Base-by-base conservation (phyloP, 64 coral and sea anemone species). In the Catalaphyllia jardinei region DNA sequence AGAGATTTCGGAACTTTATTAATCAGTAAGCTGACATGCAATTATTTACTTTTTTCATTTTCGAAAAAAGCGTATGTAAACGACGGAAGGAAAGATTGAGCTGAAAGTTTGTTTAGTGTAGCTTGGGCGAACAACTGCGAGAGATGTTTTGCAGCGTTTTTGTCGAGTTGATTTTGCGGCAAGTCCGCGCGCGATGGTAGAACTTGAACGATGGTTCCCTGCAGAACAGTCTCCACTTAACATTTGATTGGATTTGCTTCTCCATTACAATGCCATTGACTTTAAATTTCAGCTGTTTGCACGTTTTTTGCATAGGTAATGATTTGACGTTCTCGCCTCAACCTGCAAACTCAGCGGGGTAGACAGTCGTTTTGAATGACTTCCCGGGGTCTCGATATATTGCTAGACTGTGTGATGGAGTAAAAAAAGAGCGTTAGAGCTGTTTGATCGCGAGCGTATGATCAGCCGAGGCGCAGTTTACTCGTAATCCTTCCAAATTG, bases 231-330 rank as follows among this genome's bases (percentile, higher is more conserved):
- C 20, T 50, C 62, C 38, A 19, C 29, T 19, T 85, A 39, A 14
- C 24, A 12, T 71, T 46, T 67, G 81, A 85, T 85, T 71, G 20
- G 17, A 8, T 29, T 20, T 1, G 24, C 6, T 17, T 71, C 29
- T 71, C 64, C 35, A 63, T 39, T n/a, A 79, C 77, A 60, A 79
- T 79, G 27, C 51, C 25, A 59, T 60, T 79, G 51, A 60, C 29
- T 30, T 60, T 42, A n/a, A 29, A 19, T 24, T 24, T 71, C n/a
- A 71, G 62, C 62, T 50, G 62, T 63, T 17, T 71, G 81, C 81
- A 85, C 81, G 81, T 85, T 85, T 85, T 71, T 28, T 85, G 64
- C 81, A 85, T 83, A 46, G 31, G 31, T 83, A 83, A 83, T 71
- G 63, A 29, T 20, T 83, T 60, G 31, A 39, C 60, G 60, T 62